These are phyloP conservation scores for Neosilurus hyrtlii DNA, from an alignment of 2,797 vertebrate genomes.

Conservation along the genomic window DNA sequence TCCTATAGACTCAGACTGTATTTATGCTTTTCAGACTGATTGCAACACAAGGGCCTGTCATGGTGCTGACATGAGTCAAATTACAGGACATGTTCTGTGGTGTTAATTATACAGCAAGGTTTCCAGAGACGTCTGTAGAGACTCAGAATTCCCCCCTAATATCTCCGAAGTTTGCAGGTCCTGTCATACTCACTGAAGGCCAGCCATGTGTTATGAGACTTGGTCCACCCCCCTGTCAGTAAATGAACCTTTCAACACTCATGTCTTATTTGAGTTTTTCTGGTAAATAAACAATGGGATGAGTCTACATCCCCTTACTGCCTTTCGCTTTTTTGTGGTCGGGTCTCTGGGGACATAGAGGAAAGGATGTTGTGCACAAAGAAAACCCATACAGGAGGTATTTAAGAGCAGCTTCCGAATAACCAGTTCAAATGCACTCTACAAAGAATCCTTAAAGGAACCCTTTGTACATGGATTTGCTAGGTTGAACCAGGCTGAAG, in stretches of 20 bases:
- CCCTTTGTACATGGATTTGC: neutral
- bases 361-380: neutral
- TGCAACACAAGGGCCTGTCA: constrained; percentile 33
- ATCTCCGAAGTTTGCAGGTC: constrained; percentile 8
- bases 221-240: neutral
- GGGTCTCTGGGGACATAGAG: neutral
- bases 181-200: constrained; percentile 35
- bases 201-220: constrained; percentile 7
- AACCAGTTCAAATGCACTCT: neutral
- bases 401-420: neutral
- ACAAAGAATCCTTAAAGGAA: neutral
- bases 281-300: neutral
- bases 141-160: neutral
- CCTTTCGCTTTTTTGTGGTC: neutral
- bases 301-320: neutral
- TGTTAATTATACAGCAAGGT: constrained; percentile 44
- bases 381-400: neutral
- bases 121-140: constrained; percentile 12
- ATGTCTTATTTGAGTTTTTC: neutral
- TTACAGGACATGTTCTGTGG: constrained; percentile 44
- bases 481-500: neutral
- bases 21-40: constrained; percentile 29
- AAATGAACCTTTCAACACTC: neutral
- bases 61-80: constrained; percentile 51
- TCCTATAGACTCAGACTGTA: constrained; percentile 18